These are phyloP conservation scores for Falco rusticolus DNA, from an alignment of 2,797 vertebrate genomes.

Conservation along the genomic window DNA sequence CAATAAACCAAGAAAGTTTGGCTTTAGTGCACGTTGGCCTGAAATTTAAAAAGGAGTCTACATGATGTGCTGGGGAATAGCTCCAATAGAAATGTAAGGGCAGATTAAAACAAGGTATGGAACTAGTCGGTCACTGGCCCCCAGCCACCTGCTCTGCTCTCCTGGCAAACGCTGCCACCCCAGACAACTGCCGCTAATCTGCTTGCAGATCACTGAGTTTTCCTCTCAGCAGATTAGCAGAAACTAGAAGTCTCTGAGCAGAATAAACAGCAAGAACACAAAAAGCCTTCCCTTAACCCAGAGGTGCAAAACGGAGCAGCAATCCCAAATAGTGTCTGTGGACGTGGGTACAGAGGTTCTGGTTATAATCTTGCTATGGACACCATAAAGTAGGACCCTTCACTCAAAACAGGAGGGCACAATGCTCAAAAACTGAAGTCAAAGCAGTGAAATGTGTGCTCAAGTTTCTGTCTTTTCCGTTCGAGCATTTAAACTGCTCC, in stretches of 20 bases:
- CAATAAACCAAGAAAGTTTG: slow-evolving; percentile 2
- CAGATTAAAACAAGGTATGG: neutral
- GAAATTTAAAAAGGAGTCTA: neutral
- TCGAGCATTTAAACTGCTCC: neutral
- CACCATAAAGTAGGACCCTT: neutral
- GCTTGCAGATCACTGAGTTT: neutral
- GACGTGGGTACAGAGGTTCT: neutral
- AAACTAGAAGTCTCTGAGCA: neutral
- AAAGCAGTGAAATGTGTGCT: neutral
- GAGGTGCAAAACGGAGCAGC: neutral
- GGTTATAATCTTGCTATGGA: neutral
- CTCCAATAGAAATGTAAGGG: neutral
- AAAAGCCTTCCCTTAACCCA: neutral
- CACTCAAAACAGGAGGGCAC: neutral
- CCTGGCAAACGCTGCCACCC: neutral
- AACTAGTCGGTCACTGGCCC: neutral
- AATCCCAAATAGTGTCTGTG: neutral
- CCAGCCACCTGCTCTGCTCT: neutral
- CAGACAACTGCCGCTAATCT: neutral
- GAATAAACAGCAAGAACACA: neutral
- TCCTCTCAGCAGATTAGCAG: neutral
- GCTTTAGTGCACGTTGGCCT: neutral
- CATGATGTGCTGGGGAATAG: neutral
- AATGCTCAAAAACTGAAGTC: neutral
- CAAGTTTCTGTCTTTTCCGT: neutral